Evolutionary conservation across 2,888 invertebrate genomes (phyloP), one percentile per base, ranked within the genome.

Genomic region (Drosophila anceps): DNA sequence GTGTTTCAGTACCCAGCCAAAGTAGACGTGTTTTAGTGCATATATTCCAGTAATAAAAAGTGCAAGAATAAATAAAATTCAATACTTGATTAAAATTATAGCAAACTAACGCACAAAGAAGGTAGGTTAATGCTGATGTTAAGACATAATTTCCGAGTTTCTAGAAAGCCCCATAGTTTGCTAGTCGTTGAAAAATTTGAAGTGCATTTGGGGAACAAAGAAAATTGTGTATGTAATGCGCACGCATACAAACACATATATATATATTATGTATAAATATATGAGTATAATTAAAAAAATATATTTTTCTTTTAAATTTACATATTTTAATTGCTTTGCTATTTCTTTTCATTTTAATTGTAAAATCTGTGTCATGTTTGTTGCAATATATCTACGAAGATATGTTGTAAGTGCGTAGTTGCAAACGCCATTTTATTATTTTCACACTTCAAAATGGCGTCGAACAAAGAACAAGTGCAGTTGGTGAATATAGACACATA

Each of bases 381-480:
- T n/a, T n/a, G n/a, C n/a, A 10, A 43, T 53, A 5, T 27, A 50
- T 37, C n/a, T 39, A 33, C 24, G 44, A 29, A 31, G 8, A n/a
- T 37, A n/a, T 10, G 10, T 13, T 12, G 27, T 53, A 46, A 37
- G 5, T 51, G 64, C 20, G 31, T 18, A 53, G 24, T 39, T 39
- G 10, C 15, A 46, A 57, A 39, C 62, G 69, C 79, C 62, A 68
- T 76, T 63, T 77, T 62, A 35, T 31, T 24, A 10, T 41, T 37
- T 24, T 41, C 20, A 57, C 41, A 61, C 63, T 79, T 58, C 54
- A 79, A 76, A 69, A 76, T 76, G 76, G 76, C 76, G 79, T 44
- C 74, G 48, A 1, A 61, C 48, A 71, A 64, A 71, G 60, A 60
- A 60, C n/a, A 43, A 70, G 37, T 69, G 79, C 74, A 73, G 60